These are phyloP conservation scores for Eonycteris spelaea DNA, from an alignment of 2,113 vertebrate species.

Conservation along the genomic window DNA sequence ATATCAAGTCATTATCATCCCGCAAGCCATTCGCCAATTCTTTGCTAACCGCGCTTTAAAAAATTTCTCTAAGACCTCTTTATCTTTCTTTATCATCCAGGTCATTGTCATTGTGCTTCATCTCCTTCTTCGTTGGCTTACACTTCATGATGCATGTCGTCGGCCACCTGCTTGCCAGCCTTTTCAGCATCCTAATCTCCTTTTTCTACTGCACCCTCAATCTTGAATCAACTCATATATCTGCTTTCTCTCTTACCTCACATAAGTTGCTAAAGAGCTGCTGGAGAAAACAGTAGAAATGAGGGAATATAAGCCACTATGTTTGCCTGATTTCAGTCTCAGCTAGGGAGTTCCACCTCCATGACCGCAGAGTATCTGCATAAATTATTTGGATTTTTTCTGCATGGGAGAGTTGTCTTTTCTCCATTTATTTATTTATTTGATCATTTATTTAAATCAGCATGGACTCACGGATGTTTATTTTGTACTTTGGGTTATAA, in stretches of 20 bases:
- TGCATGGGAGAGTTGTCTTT: neutral
- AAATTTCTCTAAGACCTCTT: neutral
- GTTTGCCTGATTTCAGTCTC: neutral
- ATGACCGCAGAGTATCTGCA: neutral
- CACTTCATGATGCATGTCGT: neutral
- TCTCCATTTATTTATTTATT: neutral
- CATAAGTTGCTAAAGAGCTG: neutral
- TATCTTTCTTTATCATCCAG: neutral
- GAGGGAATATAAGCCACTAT: neutral
- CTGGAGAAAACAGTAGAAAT: neutral
- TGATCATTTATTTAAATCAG: neutral
- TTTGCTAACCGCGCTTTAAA: neutral
- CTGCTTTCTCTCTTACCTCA: neutral
- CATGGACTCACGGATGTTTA: neutral
- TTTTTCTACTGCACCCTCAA: neutral
- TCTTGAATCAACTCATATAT: neutral
- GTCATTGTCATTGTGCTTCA: neutral
- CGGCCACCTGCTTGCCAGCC: neutral
- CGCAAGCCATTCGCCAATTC: neutral
- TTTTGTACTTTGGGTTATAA: neutral
- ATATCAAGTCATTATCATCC: neutral
- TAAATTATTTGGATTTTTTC: conserved; percentile 10
- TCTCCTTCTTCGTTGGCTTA: neutral
- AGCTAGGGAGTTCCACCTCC: neutral
- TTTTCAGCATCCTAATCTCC: neutral